Conservation (phyloP, 1,140 invertebrate genomes). For the Heliconius nattereri region DNA sequence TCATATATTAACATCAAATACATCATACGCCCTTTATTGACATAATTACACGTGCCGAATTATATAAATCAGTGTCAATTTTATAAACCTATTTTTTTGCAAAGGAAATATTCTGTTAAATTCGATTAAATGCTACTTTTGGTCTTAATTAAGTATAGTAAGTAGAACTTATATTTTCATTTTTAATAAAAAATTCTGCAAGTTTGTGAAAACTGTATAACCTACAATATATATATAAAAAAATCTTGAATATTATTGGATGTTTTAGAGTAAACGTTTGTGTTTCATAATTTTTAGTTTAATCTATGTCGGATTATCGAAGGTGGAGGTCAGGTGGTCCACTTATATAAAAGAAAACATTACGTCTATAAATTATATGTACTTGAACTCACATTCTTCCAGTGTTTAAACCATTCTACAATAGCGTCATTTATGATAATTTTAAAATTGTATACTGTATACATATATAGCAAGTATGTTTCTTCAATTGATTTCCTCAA, state of each 20-base stretch:
- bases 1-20: too few relatives aligned
- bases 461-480: not conserved
- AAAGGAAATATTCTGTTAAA: not conserved
- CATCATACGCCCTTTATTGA: too few relatives aligned
- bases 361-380: not conserved
- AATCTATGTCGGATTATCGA: too few relatives aligned
- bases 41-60: too few relatives aligned
- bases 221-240: too few relatives aligned
- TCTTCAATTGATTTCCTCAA: constrained; percentile 15
- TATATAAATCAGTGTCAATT: too few relatives aligned
- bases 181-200: too few relatives aligned
- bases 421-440: not conserved
- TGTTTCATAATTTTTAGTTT: too few relatives aligned
- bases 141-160: not conserved
- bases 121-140: not conserved
- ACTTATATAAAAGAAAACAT: not conserved
- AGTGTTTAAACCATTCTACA: not conserved
- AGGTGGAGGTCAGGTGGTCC: too few relatives aligned
- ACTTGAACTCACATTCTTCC: not conserved
- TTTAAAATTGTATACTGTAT: not conserved
- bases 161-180: not conserved
- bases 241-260: too few relatives aligned
- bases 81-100: not conserved
- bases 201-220: too few relatives aligned
- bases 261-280: too few relatives aligned